These are phyloP conservation scores for Tetrax tetrax DNA, from an alignment of 2,113 vertebrate species.

Conservation along the genomic window DNA sequence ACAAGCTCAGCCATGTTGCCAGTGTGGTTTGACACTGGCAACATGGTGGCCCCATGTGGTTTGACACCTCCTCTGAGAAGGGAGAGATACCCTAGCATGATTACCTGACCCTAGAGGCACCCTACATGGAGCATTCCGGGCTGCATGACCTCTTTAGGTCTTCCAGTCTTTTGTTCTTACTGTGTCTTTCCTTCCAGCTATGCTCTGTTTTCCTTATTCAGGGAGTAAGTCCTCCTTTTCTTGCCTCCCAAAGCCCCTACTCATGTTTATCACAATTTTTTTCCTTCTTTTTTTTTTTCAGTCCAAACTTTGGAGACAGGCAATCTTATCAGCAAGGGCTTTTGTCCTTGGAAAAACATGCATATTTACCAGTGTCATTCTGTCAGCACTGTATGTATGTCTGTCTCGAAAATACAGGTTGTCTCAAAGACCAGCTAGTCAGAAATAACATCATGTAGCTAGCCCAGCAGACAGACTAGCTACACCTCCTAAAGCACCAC, in stretches of 20 bases:
- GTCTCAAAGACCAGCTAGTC: neutral
- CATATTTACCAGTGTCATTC: neutral
- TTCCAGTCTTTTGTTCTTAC: neutral
- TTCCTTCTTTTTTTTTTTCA: fast-evolving
- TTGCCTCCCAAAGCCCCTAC: neutral
- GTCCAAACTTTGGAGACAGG: neutral
- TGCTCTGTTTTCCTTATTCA: neutral
- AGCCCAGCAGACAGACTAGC: neutral
- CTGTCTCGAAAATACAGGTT: neutral
- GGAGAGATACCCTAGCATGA: neutral
- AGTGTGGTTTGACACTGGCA: neutral
- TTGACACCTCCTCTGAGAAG: neutral
- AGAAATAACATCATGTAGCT: neutral
- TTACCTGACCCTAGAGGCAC: neutral
- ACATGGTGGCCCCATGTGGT: too few species aligned
- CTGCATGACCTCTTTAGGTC: neutral
- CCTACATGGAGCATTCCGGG: neutral
- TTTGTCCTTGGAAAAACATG: neutral
- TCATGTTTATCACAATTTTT: neutral
- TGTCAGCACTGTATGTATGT: neutral
- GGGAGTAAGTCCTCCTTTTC: neutral
- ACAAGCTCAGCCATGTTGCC: fast-evolving
- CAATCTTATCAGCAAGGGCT: neutral
- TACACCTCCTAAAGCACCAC: neutral
- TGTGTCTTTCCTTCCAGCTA: neutral